Conservation (phyloP, 2,797 vertebrate species). For the Arctocebus calabarensis region DNA sequence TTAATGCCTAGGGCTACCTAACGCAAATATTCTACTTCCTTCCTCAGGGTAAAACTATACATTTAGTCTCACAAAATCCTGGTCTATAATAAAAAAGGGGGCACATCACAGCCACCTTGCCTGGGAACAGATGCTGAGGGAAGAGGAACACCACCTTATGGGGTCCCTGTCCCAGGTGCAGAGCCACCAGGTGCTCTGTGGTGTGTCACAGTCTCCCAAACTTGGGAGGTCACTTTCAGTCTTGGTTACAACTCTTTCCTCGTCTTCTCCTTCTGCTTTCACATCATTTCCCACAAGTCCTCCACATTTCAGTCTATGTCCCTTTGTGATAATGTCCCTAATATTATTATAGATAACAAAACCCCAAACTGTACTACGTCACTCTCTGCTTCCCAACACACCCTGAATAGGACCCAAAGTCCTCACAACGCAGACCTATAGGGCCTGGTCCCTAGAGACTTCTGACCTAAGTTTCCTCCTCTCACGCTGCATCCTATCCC, state of each 20-base stretch:
- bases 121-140: background rate
- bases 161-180: background rate
- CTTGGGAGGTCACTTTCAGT: background rate
- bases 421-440: background rate
- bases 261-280: background rate
- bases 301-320: background rate
- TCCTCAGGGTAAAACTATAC: background rate
- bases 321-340: background rate
- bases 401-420: background rate
- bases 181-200: background rate
- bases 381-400: background rate
- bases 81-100: background rate
- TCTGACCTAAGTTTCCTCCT: background rate
- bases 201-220: background rate
- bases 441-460: no score
- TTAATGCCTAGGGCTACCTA: background rate
- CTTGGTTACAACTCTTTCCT: background rate
- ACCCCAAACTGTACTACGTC: fast-evolving
- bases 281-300: background rate
- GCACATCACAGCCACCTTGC: fast-evolving
- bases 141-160: fast-evolving
- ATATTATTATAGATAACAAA: background rate
- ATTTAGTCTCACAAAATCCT: background rate
- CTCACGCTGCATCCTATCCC: background rate
- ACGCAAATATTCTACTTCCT: background rate